These are phyloP conservation scores for Erebia palarica DNA, from an alignment of 2,888 invertebrate species.

Conservation along the genomic window DNA sequence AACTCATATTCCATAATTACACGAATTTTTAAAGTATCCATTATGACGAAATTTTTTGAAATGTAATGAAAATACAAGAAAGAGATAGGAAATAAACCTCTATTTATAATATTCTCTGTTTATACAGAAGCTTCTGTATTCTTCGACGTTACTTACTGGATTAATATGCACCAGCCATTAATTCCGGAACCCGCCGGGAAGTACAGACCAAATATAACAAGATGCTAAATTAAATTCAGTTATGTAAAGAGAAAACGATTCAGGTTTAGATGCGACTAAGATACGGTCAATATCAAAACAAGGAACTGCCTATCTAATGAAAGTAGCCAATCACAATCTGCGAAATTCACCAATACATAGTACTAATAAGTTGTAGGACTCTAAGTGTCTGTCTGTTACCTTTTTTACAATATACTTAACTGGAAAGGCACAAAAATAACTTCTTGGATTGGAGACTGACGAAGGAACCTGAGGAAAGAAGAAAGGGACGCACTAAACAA, in stretches of 20 bases:
- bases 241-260: slow-evolving; percentile 37
- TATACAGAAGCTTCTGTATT: neutral
- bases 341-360: slow-evolving; percentile 19
- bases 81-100: too few species aligned
- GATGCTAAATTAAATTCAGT: slow-evolving; percentile 31
- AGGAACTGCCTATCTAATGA: slow-evolving; percentile 34
- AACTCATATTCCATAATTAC: too few species aligned
- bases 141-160: neutral
- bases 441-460: too few species aligned
- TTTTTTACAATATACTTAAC: neutral
- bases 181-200: slow-evolving; percentile 20
- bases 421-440: too few species aligned
- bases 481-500: too few species aligned
- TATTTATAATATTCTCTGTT: neutral
- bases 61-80: too few species aligned
- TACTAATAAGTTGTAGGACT: neutral
- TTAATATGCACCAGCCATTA: neutral
- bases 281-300: slow-evolving; percentile 27
- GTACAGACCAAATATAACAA: slow-evolving; percentile 17
- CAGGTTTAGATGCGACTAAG: slow-evolving; percentile 21
- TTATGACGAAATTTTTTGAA: too few species aligned
- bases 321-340: slow-evolving; percentile 33
- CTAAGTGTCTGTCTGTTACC: neutral
- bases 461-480: too few species aligned
- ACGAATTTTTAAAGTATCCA: too few species aligned